These are phyloP conservation scores for Atta cephalotes DNA, from an alignment of 1,140 invertebrate species.

Conservation along the genomic window DNA sequence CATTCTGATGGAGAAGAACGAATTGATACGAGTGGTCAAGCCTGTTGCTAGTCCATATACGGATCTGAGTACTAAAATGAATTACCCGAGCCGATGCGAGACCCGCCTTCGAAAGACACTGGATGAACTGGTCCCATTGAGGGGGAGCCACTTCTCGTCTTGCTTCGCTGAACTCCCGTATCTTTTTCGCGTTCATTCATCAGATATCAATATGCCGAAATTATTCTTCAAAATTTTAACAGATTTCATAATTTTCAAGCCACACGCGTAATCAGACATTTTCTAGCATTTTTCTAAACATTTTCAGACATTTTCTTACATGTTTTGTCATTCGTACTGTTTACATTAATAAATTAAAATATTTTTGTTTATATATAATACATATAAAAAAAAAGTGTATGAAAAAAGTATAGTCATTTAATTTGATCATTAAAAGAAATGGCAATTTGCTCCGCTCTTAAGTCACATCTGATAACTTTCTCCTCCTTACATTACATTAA, in stretches of 20 bases:
- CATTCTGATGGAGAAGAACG: constrained; percentile 49
- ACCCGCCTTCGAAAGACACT: constrained; percentile 68
- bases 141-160: constrained; percentile 65
- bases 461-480: constrained; percentile 58
- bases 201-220: constrained; percentile 66
- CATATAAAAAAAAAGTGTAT: not conserved
- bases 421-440: not conserved
- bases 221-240: constrained; percentile 43
- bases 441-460: constrained; percentile 54
- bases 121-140: constrained; percentile 76
- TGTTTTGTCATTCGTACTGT: not conserved
- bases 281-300: not conserved
- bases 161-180: constrained; percentile 42
- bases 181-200: constrained; percentile 81
- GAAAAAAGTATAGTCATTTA: constrained; percentile 10
- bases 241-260: constrained; percentile 16
- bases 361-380: not conserved
- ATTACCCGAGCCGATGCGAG: constrained; percentile 71
- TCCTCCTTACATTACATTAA: constrained; percentile 47
- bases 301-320: not conserved
- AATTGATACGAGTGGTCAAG: constrained; percentile 69
- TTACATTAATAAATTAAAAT: not conserved
- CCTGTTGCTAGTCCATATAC: constrained; percentile 70
- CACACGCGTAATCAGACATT: not conserved
- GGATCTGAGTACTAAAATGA: constrained; percentile 71